These are phyloP conservation scores for Gymnosoma rotundatum DNA, from an alignment of 2,888 invertebrate species.

Conservation along the genomic window DNA sequence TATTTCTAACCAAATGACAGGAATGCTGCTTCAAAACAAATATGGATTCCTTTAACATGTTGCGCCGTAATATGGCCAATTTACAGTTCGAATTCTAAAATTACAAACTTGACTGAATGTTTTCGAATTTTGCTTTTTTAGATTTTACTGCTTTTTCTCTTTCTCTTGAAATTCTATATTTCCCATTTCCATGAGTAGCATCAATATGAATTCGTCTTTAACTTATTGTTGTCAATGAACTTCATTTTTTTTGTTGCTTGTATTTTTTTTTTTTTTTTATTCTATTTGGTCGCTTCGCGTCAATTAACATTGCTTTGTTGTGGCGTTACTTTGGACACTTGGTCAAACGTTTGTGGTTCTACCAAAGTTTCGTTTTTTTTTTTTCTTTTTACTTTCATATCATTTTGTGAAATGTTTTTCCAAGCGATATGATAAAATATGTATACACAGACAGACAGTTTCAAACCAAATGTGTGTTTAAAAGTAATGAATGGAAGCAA, in stretches of 20 bases:
- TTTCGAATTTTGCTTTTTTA: background rate
- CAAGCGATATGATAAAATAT: conserved; percentile 79
- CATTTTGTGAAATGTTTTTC: conserved; percentile 59
- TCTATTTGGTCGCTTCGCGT: conserved; percentile 75
- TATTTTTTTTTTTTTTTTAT: conserved; percentile 33
- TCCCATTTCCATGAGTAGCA: background rate
- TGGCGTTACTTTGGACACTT: conserved; percentile 81
- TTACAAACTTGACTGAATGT: background rate
- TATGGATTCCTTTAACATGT: no score
- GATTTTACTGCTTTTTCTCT: background rate
- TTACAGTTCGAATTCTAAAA: background rate
- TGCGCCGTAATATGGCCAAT: no score
- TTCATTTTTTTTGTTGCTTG: conserved; percentile 16
- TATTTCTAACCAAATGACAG: no score
- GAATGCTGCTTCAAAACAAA: no score
- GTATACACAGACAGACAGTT: conserved; percentile 76
- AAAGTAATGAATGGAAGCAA: conserved; percentile 14
- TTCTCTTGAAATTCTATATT: background rate
- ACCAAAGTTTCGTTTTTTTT: conserved; percentile 49
- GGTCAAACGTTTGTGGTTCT: conserved; percentile 71
- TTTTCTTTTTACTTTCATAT: conserved; percentile 39
- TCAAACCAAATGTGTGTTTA: conserved; percentile 59
- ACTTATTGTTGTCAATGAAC: background rate
- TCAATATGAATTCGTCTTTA: conserved; percentile 6
- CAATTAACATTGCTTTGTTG: conserved; percentile 81